Evolutionary conservation across 2,888 invertebrate species (phyloP), one percentile per base, ranked within the genome.

Genomic region (Rosalia funebris): DNA sequence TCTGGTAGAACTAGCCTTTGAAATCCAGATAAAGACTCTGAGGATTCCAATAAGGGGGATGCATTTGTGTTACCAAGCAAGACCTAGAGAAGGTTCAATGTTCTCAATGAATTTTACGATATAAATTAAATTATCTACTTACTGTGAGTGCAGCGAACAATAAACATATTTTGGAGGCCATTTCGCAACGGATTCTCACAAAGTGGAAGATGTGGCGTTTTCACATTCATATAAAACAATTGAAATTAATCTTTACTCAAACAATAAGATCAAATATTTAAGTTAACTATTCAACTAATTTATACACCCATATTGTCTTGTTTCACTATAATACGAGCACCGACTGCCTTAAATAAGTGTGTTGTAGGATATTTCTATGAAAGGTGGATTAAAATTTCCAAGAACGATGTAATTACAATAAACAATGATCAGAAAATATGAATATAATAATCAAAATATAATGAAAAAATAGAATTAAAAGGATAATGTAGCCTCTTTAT

Each of bases 181-280:
- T 50, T 39, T 50, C 39, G 39, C 16, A 25, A 15, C 37, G 31
- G 25, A n/a, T 9, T 25, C 1, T 1, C 10, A 14, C 9, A 11
- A 25, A 20, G 19, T 34, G 34, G 10, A 34, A n/a, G 11, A n/a
- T 34, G 11, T 7, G 10, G 11, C 7, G 25, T 25, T 25, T 15
- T 37, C 14, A 25, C 15, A 31, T 31, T 50, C 39, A 39, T 50
- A 50, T 41, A 39, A 19, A 39, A 25, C 39, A 41, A 17, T 39
- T 14, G 7, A 2, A 25, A 25, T 4, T 50, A 50, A 50, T 50
- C 34, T 20, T n/a, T 39, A 5, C 15, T 15, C n/a, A 50, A 39
- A 50, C 31, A 39, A 16, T 11, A 14, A 9, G 39, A 25, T 50
- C 39, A 48, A 37, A 37, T 37, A 48, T 10, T 48, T 48, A 45